phyloP scores from a whole-genome alignment of 1,140 invertebrate species.

The Globodera ellingtonae region DNA sequence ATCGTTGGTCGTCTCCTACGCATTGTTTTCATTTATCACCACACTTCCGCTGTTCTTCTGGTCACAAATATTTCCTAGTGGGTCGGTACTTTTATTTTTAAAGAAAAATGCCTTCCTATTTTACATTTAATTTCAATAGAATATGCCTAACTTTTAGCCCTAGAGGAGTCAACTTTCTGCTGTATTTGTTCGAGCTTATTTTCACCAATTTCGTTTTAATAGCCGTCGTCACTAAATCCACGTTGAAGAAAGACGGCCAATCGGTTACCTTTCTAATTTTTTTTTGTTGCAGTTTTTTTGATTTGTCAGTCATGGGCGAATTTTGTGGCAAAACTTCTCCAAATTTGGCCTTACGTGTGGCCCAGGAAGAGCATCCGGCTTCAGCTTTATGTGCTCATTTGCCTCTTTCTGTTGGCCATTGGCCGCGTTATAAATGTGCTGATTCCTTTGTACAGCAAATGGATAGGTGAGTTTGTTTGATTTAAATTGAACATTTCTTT shows the following conservation, averaged over 20 bases:
- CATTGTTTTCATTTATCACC: constrained; percentile 19
- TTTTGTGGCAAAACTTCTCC: constrained; percentile 30
- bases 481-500: constrained; percentile 29
- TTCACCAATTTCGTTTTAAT: constrained; percentile 25
- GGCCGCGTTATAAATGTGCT: constrained; percentile 88
- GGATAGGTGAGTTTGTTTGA: constrained; percentile 72
- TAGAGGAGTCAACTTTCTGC: constrained; percentile 21
- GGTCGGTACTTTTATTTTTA: not conserved
- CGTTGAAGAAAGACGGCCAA: constrained; percentile 36
- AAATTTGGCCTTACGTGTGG: constrained; percentile 78
- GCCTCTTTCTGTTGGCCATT: constrained; percentile 76
- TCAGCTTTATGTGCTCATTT: constrained; percentile 82
- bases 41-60: constrained; percentile 34
- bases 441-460: constrained; percentile 89
- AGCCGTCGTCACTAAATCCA: constrained; percentile 23
- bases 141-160: constrained; percentile 17
- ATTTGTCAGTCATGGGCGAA: constrained; percentile 38
- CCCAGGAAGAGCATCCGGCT: constrained; percentile 78
- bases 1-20: constrained; percentile 32
- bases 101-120: not conserved
- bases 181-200: constrained; percentile 31
- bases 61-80: constrained; percentile 35
- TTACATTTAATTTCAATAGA: constrained; percentile 26
- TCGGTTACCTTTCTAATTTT: constrained; percentile 33
- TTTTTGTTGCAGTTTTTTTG: constrained; percentile 32